phyloP scores from a whole-genome alignment of 2,797 vertebrate species.

The Spheniscus humboldti region DNA sequence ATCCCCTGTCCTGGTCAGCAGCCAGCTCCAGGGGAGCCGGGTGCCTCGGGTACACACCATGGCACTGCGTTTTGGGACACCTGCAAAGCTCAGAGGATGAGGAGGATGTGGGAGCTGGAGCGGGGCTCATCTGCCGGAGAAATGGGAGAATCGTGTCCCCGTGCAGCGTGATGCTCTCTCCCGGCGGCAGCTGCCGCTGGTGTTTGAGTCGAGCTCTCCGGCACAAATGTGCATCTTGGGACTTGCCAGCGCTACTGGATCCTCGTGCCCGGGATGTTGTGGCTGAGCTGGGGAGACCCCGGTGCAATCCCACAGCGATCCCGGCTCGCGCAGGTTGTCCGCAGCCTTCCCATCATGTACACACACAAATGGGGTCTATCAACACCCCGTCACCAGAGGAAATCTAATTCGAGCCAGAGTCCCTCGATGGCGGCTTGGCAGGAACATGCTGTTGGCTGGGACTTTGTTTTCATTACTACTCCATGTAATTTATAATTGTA shows the following conservation, averaged over 20 bases:
- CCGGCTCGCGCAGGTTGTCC: neutral
- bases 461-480: constrained; percentile 17
- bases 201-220: fast-evolving
- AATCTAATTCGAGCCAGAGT: neutral
- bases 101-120: neutral
- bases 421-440: neutral
- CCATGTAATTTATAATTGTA: neutral
- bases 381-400: neutral
- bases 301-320: fast-evolving
- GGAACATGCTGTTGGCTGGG: neutral
- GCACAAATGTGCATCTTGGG: fast-evolving
- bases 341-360: fast-evolving
- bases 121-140: fast-evolving
- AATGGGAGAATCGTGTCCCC: fast-evolving
- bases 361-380: neutral
- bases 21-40: fast-evolving
- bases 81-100: neutral
- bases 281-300: neutral
- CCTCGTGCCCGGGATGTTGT: neutral
- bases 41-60: neutral
- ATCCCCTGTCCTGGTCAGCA: fast-evolving
- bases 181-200: neutral
- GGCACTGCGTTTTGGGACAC: neutral
- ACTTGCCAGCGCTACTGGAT: fast-evolving
- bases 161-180: neutral